Base-by-base conservation (phyloP, 2,113 vertebrate species). In the Chaetodon auriga region DNA sequence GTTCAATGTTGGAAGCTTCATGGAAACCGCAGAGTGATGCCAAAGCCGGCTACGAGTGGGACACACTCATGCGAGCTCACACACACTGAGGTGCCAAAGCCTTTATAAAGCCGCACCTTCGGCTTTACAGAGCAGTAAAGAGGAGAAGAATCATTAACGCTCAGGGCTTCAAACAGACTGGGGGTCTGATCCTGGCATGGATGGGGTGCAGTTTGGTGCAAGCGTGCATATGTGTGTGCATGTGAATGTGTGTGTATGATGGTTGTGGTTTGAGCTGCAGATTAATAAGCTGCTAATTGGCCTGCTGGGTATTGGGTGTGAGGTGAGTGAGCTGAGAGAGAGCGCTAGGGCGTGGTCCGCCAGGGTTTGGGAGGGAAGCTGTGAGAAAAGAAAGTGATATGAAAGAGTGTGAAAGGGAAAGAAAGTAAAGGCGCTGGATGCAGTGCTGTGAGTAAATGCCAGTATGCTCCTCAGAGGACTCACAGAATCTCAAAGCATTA, bases 251-350 rank as follows among this genome's bases (percentile, higher is more conserved):
- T 65, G 35, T 70, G 57, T 68, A 36, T 69, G 70, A 82, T 78
- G 60, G 80, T 87, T 94, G 90, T 82, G 93, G 86, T 92, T 93
- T 88, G 79, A 84, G 90, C 89, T 84, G 83, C 64, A 81, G 80
- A 95, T 93, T 95, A 94, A 94, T 92, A 91, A 76, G 63, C 89
- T 91, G 92, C 89, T 95, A 95, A 95, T 94, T 95, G 92, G 93
- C 87, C 92, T 92, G 89, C 86, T 89, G 92, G 87, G 93, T 91
- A 88, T 89, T 89, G 75, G 62, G 88, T 89, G 90, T 83, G 90
- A 85, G 83, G 78, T 74, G 83, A 88, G 71, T 68, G 81, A 83
- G 87, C 82, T n/a, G 78, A 41, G 38, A 89, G 84, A 53, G 87
- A 86, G 82, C 35, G 16, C 68, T 38, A 80, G 83, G 85, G 90